Conservation (phyloP, 2,888 invertebrate species). For the Caenorhabditis virilis region DNA sequence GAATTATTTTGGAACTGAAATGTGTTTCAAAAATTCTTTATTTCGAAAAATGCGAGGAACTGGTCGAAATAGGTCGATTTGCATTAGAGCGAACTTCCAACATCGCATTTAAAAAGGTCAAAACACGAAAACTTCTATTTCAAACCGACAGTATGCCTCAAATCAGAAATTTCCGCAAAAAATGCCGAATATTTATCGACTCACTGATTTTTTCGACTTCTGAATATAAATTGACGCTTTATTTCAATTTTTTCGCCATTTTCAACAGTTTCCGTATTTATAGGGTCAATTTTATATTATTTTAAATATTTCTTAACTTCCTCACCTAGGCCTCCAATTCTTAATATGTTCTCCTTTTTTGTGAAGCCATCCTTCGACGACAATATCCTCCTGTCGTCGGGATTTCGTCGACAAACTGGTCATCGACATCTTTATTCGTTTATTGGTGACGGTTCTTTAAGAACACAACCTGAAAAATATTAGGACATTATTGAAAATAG, state of each 20-base stretch:
- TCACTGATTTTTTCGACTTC: not conserved
- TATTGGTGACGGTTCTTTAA: too few relatives aligned
- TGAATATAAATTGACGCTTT: not conserved
- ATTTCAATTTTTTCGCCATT: not conserved
- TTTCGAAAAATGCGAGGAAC: too few relatives aligned
- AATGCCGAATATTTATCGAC: not conserved
- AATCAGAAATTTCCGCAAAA: not conserved
- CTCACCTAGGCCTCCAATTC: constrained; percentile 87
- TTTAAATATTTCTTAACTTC: not conserved
- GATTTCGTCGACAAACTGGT: constrained; percentile 46
- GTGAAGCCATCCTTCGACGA: constrained; percentile 93
- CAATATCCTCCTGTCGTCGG: constrained; percentile 71
- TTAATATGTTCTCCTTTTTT: constrained; percentile 97
- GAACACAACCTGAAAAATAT: too few relatives aligned
- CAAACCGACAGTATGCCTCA: too few relatives aligned
- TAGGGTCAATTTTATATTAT: not conserved
- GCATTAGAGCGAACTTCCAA: too few relatives aligned
- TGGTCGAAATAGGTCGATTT: too few relatives aligned
- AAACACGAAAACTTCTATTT: too few relatives aligned
- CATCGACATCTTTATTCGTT: constrained; percentile 61
- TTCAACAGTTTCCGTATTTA: not conserved
- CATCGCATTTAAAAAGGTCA: too few relatives aligned
- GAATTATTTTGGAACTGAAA: too few relatives aligned
- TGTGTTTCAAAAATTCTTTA: too few relatives aligned
- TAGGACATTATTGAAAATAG: too few relatives aligned